Conservation (phyloP, 2,888 invertebrate genomes). For the Machimus atricapillus region DNA sequence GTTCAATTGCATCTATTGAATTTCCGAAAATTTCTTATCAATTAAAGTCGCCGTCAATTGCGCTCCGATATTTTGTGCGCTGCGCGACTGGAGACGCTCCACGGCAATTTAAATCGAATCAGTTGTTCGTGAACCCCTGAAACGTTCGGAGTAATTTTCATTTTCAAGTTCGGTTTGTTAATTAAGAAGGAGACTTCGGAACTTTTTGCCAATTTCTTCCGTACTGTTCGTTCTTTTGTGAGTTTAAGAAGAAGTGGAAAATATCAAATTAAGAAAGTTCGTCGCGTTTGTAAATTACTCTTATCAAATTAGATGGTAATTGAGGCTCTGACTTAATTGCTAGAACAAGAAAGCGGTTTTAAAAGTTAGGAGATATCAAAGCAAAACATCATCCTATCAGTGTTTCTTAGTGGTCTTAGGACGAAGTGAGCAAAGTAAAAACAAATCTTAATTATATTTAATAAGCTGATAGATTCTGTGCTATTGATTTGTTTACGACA, state of each 20-base stretch:
- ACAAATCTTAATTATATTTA: not conserved
- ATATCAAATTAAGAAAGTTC: not conserved
- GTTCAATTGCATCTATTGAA: not conserved
- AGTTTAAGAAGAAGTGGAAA: not conserved
- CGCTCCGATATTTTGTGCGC: not conserved
- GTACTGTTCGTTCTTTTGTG: not conserved
- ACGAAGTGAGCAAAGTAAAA: not conserved
- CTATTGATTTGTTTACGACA: not conserved
- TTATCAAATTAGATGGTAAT: not conserved
- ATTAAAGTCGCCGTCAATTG: not conserved
- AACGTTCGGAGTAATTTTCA: not conserved
- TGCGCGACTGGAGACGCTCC: not conserved
- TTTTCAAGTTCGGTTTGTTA: not conserved
- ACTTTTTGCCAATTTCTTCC: not conserved
- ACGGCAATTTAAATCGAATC: not conserved
- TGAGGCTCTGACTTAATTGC: not conserved
- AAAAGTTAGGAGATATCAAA: not conserved
- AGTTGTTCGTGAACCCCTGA: not conserved
- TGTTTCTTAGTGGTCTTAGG: not conserved
- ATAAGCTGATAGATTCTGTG: not conserved
- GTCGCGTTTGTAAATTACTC: not conserved
- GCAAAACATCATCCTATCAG: not conserved
- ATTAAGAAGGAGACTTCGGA: not conserved
- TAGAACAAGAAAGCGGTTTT: not conserved
- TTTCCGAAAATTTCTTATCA: not conserved